Conservation (phyloP, 2,797 vertebrate genomes). For the Podarcis siculus region DNA sequence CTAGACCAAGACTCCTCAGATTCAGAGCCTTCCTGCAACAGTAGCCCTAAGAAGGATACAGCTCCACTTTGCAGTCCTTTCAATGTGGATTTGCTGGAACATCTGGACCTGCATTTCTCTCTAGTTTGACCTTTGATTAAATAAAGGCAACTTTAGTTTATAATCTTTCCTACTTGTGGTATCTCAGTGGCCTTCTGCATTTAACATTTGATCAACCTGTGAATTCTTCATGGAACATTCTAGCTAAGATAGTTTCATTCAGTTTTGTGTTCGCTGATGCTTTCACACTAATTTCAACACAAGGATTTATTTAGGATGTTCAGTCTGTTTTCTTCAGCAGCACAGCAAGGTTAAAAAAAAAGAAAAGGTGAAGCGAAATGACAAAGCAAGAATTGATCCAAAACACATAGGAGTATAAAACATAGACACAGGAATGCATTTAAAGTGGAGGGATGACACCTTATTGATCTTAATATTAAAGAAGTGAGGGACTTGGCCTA, state of each 20-base stretch:
- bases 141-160: conserved; percentile 2
- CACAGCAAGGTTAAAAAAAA: conserved; percentile 6
- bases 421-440: background rate
- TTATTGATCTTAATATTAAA: conserved; percentile 28
- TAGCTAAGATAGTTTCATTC: background rate
- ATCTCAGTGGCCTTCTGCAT: background rate
- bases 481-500: background rate
- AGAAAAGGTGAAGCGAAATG: background rate
- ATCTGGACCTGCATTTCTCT: background rate
- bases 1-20: too few relatives aligned
- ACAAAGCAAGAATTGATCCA: conserved; percentile 21
- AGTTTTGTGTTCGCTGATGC: conserved; percentile 15
- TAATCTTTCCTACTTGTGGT: background rate
- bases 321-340: conserved; percentile 5
- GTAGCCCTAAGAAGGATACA: too few relatives aligned
- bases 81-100: too few relatives aligned
- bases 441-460: conserved; percentile 3
- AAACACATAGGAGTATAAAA: background rate
- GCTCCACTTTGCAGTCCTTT: too few relatives aligned
- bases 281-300: conserved; percentile 27
- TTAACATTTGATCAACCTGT: conserved; percentile 8
- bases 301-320: conserved; percentile 20
- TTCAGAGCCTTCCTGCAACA: too few relatives aligned
- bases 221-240: conserved; percentile 1
- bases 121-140: background rate